Evolutionary conservation across 1,140 invertebrate genomes (phyloP).

Genomic region (Venturia canescens): DNA sequence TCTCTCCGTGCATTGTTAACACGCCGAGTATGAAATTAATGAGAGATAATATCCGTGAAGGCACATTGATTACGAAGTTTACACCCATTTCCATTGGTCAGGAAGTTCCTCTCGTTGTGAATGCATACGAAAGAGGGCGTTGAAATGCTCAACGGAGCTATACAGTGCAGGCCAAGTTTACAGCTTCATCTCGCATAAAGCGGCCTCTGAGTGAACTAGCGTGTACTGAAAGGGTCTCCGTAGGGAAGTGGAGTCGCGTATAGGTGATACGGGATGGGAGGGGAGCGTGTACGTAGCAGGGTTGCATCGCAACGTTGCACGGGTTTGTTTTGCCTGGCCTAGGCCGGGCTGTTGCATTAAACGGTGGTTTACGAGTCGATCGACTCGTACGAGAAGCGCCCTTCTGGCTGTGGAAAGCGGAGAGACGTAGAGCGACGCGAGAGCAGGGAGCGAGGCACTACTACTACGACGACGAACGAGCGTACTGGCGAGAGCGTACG

Average conservation of each 20-base stretch:
- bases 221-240: not conserved
- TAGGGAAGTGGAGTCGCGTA: not conserved
- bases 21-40: too few relatives aligned
- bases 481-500: slow-evolving; percentile 62
- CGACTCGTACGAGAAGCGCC: not conserved
- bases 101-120: too few relatives aligned
- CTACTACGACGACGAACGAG: not conserved
- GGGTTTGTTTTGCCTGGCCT: not conserved
- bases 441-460: not conserved
- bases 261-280: not conserved
- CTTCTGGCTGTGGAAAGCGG: not conserved
- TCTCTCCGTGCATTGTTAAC: too few relatives aligned
- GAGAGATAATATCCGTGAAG: too few relatives aligned
- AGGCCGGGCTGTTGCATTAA: not conserved
- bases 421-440: slow-evolving; percentile 13
- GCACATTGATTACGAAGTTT: too few relatives aligned
- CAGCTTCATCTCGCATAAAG: not conserved
- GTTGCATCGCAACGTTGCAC: slow-evolving; percentile 49
- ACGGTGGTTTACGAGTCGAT: not conserved
- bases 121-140: too few relatives aligned
- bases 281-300: not conserved
- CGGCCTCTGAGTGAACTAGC: not conserved
- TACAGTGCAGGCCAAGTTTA: not conserved
- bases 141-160: not conserved
- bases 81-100: too few relatives aligned